Evolutionary conservation across 1,140 invertebrate species (phyloP).

Genomic region (Drusus annulatus): DNA sequence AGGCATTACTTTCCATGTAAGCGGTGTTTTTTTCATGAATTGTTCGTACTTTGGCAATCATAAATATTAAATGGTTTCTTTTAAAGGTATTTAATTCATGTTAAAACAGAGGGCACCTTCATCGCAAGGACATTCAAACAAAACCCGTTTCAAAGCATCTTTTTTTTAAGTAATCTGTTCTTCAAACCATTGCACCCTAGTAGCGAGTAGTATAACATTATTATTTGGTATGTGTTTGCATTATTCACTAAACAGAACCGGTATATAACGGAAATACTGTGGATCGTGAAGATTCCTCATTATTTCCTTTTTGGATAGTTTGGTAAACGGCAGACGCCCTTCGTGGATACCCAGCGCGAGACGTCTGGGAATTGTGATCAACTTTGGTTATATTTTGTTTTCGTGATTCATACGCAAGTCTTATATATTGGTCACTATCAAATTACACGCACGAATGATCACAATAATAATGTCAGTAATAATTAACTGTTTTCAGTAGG

Average conservation of each 20-base stretch:
- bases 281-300: conserved; percentile 37
- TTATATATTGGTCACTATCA: too few relatives aligned
- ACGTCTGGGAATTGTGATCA: conserved; percentile 43
- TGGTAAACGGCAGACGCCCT: conserved; percentile 42
- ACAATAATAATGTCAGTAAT: too few relatives aligned
- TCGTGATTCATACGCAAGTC: too few relatives aligned
- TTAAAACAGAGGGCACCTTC: conserved; percentile 13
- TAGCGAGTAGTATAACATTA: neutral
- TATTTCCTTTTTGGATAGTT: conserved; percentile 50
- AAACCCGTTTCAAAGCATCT: conserved; percentile 18
- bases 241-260: conserved; percentile 33
- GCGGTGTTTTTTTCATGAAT: too few relatives aligned
- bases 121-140: conserved; percentile 1
- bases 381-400: too few relatives aligned
- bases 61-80: too few relatives aligned
- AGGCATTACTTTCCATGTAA: too few relatives aligned
- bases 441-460: too few relatives aligned
- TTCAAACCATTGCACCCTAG: neutral
- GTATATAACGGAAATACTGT: conserved; percentile 52
- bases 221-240: neutral
- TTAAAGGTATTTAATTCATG: too few relatives aligned
- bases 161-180: conserved; percentile 12
- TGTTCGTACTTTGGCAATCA: too few relatives aligned
- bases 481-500: too few relatives aligned
- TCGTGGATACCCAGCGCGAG: conserved; percentile 41